Percentiles rank a stretch among this genome's conserved stretches.
These are phyloP conservation scores for Myiotriccus ornatus DNA, from an alignment of 2,797 vertebrate species.

Conservation along the genomic window DNA sequence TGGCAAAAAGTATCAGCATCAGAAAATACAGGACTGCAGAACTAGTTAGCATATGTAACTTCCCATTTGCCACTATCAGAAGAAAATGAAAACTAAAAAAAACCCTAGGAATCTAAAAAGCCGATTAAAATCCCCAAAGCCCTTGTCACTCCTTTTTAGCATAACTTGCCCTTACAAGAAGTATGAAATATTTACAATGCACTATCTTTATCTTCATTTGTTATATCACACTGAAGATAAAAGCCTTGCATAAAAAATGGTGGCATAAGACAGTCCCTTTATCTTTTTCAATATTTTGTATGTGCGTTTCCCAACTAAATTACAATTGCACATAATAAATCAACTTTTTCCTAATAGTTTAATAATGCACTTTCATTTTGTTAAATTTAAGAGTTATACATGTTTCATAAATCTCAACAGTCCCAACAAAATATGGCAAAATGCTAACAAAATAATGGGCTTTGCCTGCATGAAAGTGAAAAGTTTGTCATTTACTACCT, in stretches of 20 bases:
- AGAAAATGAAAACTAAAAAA: not conserved
- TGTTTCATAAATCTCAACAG: not conserved
- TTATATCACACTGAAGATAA: conserved; percentile 37
- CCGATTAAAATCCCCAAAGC: conserved; percentile 30
- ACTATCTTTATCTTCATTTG: conserved; percentile 49
- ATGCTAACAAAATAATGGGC: not conserved
- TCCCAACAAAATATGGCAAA: not conserved
- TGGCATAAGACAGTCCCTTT: not conserved
- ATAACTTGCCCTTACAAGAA: conserved; percentile 21
- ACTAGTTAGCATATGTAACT: not conserved
- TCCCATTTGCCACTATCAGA: not conserved
- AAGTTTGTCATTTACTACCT: not conserved
- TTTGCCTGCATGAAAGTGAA: not conserved
- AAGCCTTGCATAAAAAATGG: conserved; percentile 37
- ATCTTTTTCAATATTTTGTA: conserved; percentile 22
- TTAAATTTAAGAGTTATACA: not conserved
- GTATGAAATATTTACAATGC: conserved; percentile 50
- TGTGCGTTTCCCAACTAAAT: not conserved
- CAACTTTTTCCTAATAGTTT: not conserved
- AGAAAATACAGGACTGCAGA: not conserved
- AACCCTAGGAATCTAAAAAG: not conserved
- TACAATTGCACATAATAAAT: conserved; percentile 30
- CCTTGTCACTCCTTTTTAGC: conserved; percentile 35
- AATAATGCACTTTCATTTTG: conserved; percentile 31
- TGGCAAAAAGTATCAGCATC: not conserved